Percentiles rank a stretch among this genome's conserved stretches.
These are phyloP conservation scores for Sympetrum striolatum DNA, from an alignment of 2,888 invertebrate species.

Conservation along the genomic window DNA sequence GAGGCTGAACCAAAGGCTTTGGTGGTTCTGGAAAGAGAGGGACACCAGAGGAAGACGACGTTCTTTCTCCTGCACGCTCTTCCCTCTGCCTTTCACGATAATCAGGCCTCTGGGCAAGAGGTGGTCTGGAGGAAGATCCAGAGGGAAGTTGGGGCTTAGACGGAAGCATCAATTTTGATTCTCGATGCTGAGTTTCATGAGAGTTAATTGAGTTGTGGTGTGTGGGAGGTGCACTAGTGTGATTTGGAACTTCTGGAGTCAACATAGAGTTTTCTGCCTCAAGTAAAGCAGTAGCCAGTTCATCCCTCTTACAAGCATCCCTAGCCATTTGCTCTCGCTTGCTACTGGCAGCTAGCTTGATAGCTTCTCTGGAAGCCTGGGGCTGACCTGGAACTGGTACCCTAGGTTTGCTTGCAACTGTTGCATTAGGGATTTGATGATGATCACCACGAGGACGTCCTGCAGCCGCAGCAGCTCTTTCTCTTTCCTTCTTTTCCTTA, in stretches of 20 bases:
- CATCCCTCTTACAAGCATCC: neutral
- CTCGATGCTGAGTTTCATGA: conserved; percentile 8
- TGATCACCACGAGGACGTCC: conserved; percentile 23
- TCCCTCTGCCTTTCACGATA: conserved; percentile 30
- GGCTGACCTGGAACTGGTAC: neutral
- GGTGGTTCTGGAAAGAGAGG: neutral
- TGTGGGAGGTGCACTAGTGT: neutral
- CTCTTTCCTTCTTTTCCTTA: conserved; percentile 69
- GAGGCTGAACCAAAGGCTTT: neutral
- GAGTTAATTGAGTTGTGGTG: neutral
- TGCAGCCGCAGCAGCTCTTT: conserved; percentile 56
- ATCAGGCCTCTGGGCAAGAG: conserved; percentile 3
- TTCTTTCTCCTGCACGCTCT: conserved; percentile 16
- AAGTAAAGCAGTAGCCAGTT: neutral
- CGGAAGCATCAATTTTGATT: neutral
- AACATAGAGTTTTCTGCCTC: conserved; percentile 7
- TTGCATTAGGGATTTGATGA: conserved; percentile 22
- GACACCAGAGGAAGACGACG: conserved; percentile 31
- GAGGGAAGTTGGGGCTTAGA: conserved; percentile 18
- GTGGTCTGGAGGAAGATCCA: conserved; percentile 9
- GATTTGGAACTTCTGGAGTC: neutral
- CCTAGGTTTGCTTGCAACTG: neutral
- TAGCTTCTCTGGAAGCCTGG: conserved; percentile 12
- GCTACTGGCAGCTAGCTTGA: conserved; percentile 24
- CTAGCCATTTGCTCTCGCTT: conserved; percentile 27